Evolutionary conservation across 2,888 invertebrate species (phyloP), one percentile per base, ranked within the genome.

Genomic region (Drosophila demipolita): DNA sequence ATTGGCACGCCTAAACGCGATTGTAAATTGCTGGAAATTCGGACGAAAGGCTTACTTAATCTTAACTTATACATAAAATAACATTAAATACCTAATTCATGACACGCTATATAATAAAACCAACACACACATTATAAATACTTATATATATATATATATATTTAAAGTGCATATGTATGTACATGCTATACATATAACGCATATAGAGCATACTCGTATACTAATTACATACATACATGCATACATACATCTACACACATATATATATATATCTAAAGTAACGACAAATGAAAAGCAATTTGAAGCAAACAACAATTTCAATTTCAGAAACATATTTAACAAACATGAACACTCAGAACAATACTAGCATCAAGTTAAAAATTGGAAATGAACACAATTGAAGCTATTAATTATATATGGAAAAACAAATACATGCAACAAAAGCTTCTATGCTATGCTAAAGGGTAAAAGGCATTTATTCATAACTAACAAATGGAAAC

Each of bases 381-480:
- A 55, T 59, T 17, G 53, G 53, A n/a, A 49, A 54, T 36, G 42
- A 74, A 55, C 38, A 36, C 40, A 40, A 60, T 70, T 62, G 63
- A 66, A 60, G 64, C 70, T 45, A 70, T 63, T 70, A 73, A 68
- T 52, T 67, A 68, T 54, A 36, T 45, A 48, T 32, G 15, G 32
- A 45, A 32, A 26, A 64, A 76, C 57, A 75, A 65, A 77, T 64
- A 71, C 61, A 67, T 67, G 72, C 69, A 86, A 80, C 73, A 80
- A 65, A 65, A 80, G 75, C 70, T 63, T 69, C 23, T 67, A 80
- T 73, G 82, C 87, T 89, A 90, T 83, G 90, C 89, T 89, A 83
- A 90, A 90, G 91, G 91, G 91, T 91, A 90, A 91, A 90, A 79
- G 87, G 90, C 89, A 88, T 91, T 91, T 91, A 90, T 73, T 83